Percentiles rank a stretch among this genome's conserved stretches.
Conservation (phyloP, 1,140 invertebrate genomes). For the Drosophila azteca region DNA sequence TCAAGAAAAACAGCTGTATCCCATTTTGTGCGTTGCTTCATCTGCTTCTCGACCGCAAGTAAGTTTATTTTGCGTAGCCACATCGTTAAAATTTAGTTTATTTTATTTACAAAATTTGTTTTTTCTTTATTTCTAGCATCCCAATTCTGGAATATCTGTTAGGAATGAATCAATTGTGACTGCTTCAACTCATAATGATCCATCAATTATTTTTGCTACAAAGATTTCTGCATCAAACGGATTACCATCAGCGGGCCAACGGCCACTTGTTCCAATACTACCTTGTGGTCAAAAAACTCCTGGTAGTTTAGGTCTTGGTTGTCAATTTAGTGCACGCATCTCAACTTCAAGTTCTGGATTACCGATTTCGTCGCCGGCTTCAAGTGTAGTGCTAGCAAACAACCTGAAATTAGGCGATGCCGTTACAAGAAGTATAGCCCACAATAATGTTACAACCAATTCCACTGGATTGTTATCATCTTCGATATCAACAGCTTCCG, state of each 20-base stretch:
- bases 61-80: slow-evolving; percentile 11
- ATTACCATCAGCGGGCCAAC: slow-evolving; percentile 18
- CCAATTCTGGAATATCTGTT: slow-evolving; percentile 39
- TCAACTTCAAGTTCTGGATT: slow-evolving; percentile 13
- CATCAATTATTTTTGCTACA: slow-evolving; percentile 32
- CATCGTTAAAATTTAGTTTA: background rate
- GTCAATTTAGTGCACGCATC: slow-evolving; percentile 31
- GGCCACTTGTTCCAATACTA: slow-evolving; percentile 31
- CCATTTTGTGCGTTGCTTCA: slow-evolving; percentile 6
- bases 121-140: slow-evolving; percentile 9
- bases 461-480: slow-evolving; percentile 8
- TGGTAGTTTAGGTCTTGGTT: slow-evolving; percentile 21
- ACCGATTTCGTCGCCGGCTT: slow-evolving; percentile 10
- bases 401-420: slow-evolving; percentile 44
- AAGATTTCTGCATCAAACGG: slow-evolving; percentile 46
- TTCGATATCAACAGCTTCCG: slow-evolving; percentile 47
- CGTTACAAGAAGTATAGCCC: slow-evolving; percentile 5
- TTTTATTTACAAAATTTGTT: background rate
- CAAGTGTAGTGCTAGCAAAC: slow-evolving; percentile 29
- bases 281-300: slow-evolving; percentile 16
- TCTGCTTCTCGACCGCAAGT: slow-evolving; percentile 49
- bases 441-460: background rate
- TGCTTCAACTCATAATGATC: slow-evolving; percentile 29
- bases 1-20: slow-evolving; percentile 41
- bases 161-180: slow-evolving; percentile 36